Percentiles rank a stretch among this genome's conserved stretches.
Evolutionary conservation across 2,888 invertebrate species (phyloP).

Genomic region (Amblyjoppa proteus): DNA sequence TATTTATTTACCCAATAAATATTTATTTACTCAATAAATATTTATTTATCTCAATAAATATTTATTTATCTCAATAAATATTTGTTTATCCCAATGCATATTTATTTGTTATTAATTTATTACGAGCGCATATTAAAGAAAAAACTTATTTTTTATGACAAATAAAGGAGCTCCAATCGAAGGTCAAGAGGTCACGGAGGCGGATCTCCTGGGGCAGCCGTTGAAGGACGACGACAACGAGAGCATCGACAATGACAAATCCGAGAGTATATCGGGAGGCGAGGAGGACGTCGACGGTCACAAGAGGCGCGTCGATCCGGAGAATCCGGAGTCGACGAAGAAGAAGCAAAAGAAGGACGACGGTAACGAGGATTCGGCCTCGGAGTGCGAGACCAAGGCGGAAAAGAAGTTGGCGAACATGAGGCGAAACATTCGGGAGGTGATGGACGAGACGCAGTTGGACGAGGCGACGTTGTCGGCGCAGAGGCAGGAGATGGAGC

Average conservation of each 20-base stretch:
- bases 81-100: conserved; percentile 1
- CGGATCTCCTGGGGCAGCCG: conserved; percentile 81
- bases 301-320: conserved; percentile 82
- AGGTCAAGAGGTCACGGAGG: conserved; percentile 83
- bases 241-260: conserved; percentile 79
- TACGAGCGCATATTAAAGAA: neutral
- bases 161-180: conserved; percentile 82
- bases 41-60: neutral
- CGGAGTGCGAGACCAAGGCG: conserved; percentile 81
- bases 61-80: neutral
- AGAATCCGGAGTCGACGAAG: conserved; percentile 78
- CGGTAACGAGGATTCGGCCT: conserved; percentile 82
- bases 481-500: conserved; percentile 96
- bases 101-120: neutral
- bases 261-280: conserved; percentile 76
- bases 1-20: neutral
- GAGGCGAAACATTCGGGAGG: conserved; percentile 95
- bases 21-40: neutral
- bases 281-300: conserved; percentile 82
- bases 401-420: conserved; percentile 87
- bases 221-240: conserved; percentile 80
- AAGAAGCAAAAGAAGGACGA: conserved; percentile 83
- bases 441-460: conserved; percentile 96
- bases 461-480: conserved; percentile 97
- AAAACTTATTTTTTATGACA: neutral